A percentile compares a stretch with the other conserved stretches of the same genome.
phyloP scores from a whole-genome alignment of 2,888 invertebrate species.

The Stenurella melanura region DNA sequence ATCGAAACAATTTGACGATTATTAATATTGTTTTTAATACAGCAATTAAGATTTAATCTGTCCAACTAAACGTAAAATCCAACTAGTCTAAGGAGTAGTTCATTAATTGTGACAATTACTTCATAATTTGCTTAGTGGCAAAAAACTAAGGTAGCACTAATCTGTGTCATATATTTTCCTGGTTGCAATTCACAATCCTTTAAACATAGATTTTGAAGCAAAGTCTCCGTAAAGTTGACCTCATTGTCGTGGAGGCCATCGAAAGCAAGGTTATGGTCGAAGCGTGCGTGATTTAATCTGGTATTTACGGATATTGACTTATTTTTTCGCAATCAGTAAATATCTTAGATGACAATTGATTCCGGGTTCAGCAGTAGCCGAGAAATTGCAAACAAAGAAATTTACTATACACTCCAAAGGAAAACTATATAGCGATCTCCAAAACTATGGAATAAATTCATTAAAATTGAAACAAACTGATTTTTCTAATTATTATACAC shows the following conservation, averaged over 20 bases:
- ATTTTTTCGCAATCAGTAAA: slow-evolving; percentile 25
- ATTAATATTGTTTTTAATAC: background rate
- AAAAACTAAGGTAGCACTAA: slow-evolving; percentile 2
- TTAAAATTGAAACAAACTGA: too few relatives aligned
- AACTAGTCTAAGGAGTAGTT: background rate
- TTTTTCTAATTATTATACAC: too few relatives aligned
- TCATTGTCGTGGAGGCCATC: slow-evolving; percentile 50
- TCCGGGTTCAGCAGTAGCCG: background rate
- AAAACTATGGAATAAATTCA: too few relatives aligned
- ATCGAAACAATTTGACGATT: too few relatives aligned
- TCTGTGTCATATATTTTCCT: slow-evolving; percentile 8
- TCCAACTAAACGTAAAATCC: slow-evolving; percentile 5
- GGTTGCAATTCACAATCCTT: slow-evolving; percentile 1
- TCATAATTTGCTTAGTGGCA: background rate
- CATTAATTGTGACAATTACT: background rate
- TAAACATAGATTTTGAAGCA: slow-evolving; percentile 16
- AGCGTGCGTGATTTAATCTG: slow-evolving; percentile 8
- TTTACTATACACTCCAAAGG: too few relatives aligned
- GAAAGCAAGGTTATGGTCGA: slow-evolving; percentile 58
- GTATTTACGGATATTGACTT: slow-evolving; percentile 33
- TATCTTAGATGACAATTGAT: background rate
- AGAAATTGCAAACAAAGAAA: too few relatives aligned
- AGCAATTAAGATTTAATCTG: slow-evolving; percentile 32
- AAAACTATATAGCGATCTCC: too few relatives aligned
- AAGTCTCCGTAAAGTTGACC: slow-evolving; percentile 41